Base-by-base conservation (phyloP, 2,797 vertebrate species). In the Odontamblyopus lacepedii region DNA sequence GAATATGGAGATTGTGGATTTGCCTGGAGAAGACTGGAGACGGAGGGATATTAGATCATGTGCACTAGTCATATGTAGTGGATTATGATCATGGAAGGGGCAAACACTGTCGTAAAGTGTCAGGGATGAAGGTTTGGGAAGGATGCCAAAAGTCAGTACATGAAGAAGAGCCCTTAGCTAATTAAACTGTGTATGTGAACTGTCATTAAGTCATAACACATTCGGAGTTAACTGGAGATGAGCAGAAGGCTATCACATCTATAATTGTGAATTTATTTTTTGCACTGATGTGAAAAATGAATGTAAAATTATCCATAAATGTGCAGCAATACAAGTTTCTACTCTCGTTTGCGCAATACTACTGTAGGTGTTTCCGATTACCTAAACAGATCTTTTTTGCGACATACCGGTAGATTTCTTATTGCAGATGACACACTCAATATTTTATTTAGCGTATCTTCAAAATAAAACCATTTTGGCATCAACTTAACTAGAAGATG, bases 71-170 rank as follows among this genome's bases (percentile, higher is more conserved):
- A 76, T 87, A 76, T 83, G 67, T 67, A 48, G 69, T 61, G 70
- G 73, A 79, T 84, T 83, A 83, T 26, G 51, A 72, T 82, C 62
- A 80, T 62, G 81, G 71, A 75, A 78, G 69, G 75, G 64, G 44
- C 27, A 60, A 16, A 77, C 35, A 70, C 70, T 78, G 78, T 77
- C 72, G 78, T 68, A 86, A 87, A 90, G 74, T 69, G 75, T 83
- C 79, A 76, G 80, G 76, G 81, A 27, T 87, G 78, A 81, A 72
- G 81, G 77, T 74, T 75, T 79, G 82, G 85, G 85, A 88, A 35
- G 50, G 29, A 65, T 73, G 83, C 85, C 85, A 90, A 87, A 59
- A 85, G 59, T 70, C 73, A 77, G 88, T 90, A 84, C 89, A 78
- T 89, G 82, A 68, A 81, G 86, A 61, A 18, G 1, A 5, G 29